These are phyloP conservation scores for Oxyura jamaicensis DNA, from an alignment of 2,113 vertebrate species.

Conservation along the genomic window DNA sequence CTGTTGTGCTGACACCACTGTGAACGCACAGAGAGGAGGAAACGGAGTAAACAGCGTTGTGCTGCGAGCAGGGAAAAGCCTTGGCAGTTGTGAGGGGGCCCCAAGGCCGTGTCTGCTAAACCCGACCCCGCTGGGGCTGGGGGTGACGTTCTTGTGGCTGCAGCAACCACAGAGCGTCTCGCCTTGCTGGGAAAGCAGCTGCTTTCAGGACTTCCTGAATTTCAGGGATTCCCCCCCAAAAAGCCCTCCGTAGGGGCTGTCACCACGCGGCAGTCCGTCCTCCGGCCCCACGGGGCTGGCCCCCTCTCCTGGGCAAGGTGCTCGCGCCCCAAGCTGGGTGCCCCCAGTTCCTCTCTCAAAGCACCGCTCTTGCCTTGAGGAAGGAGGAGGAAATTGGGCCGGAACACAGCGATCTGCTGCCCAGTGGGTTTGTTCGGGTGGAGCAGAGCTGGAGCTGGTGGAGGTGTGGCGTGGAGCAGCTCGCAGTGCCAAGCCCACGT, in stretches of 20 bases:
- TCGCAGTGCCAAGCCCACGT: fast-evolving
- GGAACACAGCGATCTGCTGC: neutral
- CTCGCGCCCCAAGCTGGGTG: neutral
- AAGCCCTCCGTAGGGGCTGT: neutral
- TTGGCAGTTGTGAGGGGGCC: neutral
- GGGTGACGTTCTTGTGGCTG: neutral
- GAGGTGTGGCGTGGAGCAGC: neutral
- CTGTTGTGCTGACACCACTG: slow-evolving; percentile 48
- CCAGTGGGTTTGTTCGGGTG: neutral
- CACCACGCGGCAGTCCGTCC: fast-evolving
- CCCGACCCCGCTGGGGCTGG: neutral
- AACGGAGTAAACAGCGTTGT: neutral
- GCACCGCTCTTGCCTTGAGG: neutral
- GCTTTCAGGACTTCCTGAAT: neutral
- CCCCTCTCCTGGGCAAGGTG: neutral
- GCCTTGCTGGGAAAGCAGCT: neutral
- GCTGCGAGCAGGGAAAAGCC: neutral
- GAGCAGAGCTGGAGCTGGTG: neutral
- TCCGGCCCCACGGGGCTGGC: fast-evolving
- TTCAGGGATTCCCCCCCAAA: neutral
- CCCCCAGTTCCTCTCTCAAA: neutral
- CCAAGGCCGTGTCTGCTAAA: fast-evolving
- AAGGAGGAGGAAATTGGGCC: neutral
- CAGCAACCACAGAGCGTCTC: fast-evolving
- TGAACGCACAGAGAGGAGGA: neutral